Evolutionary conservation across 2,113 vertebrate species (phyloP).

Genomic region (Neotragus moschatus): DNA sequence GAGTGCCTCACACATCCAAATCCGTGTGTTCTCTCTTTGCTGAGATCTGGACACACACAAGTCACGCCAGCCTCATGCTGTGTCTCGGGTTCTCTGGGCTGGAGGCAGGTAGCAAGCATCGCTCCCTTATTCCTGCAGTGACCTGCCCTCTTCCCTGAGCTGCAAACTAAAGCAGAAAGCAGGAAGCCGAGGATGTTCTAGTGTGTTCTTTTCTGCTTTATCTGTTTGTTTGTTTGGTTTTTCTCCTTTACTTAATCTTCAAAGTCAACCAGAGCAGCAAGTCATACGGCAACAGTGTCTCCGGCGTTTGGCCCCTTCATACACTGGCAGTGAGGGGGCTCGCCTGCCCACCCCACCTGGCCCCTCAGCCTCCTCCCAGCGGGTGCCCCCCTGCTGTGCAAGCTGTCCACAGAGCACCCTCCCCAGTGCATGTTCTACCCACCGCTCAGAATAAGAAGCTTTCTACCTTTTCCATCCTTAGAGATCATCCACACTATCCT

Average conservation of each 20-base stretch:
- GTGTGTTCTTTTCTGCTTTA: neutral
- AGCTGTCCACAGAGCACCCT: neutral
- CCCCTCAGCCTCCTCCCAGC: neutral
- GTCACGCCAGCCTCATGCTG: neutral
- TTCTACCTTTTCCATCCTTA: neutral
- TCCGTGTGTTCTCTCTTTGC: neutral
- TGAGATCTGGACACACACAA: neutral
- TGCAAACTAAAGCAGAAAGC: neutral
- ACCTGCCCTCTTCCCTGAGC: neutral
- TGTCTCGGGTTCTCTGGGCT: neutral
- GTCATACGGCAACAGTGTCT: fast-evolving
- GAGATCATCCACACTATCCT: fast-evolving
- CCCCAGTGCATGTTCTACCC: fast-evolving
- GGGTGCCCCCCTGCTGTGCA: no score
- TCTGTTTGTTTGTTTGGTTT: neutral
- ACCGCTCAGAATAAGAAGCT: no score
- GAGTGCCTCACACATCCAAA: neutral
- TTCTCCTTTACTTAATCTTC: neutral
- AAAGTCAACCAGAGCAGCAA: neutral
- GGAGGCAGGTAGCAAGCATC: fast-evolving
- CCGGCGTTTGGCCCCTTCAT: fast-evolving
- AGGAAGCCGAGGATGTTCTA: neutral
- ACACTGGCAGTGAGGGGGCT: fast-evolving
- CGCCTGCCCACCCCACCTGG: neutral
- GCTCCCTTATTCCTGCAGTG: neutral